Percentiles rank a stretch among this genome's conserved stretches.
Evolutionary conservation across 1,140 invertebrate genomes (phyloP).

Genomic region (Orius laevigatus): DNA sequence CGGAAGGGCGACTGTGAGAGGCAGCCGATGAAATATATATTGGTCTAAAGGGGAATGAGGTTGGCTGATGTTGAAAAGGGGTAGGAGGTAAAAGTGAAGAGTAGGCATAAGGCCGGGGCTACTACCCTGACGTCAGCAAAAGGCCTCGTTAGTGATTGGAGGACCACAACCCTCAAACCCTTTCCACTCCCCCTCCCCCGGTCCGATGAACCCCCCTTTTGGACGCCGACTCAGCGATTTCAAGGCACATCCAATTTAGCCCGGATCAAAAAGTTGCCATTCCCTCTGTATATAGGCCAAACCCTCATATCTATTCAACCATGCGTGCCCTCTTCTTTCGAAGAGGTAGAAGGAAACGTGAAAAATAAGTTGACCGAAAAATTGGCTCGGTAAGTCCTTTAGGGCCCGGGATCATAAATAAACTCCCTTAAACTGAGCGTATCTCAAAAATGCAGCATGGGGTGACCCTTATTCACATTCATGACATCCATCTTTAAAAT

Average conservation of each 20-base stretch:
- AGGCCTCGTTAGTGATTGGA: slow-evolving; percentile 7
- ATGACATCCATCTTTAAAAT: too few species aligned
- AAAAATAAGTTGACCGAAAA: slow-evolving; percentile 18
- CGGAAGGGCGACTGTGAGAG: slow-evolving; percentile 6
- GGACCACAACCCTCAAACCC: background rate
- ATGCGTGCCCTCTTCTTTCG: background rate
- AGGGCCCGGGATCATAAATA: slow-evolving; percentile 5
- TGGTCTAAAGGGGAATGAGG: background rate
- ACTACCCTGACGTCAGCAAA: slow-evolving; percentile 9
- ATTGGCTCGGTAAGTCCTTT: slow-evolving; percentile 7
- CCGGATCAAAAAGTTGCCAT: slow-evolving; percentile 15
- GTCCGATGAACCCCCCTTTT: background rate
- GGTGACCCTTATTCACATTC: background rate
- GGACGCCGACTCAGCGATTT: slow-evolving; percentile 4
- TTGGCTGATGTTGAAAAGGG: background rate
- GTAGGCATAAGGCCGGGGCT: slow-evolving; percentile 2
- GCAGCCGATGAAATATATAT: slow-evolving; percentile 8
- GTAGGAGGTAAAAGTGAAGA: background rate
- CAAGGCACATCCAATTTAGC: slow-evolving; percentile 14
- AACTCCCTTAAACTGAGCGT: slow-evolving; percentile 10
- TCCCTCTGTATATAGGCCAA: background rate
- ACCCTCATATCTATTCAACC: slow-evolving; percentile 9
- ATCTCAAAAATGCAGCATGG: slow-evolving; percentile 7
- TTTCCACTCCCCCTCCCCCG: background rate
- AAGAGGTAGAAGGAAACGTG: background rate